Base-by-base conservation (phyloP, 2,888 invertebrate species). In the Drosophila picticornis region DNA sequence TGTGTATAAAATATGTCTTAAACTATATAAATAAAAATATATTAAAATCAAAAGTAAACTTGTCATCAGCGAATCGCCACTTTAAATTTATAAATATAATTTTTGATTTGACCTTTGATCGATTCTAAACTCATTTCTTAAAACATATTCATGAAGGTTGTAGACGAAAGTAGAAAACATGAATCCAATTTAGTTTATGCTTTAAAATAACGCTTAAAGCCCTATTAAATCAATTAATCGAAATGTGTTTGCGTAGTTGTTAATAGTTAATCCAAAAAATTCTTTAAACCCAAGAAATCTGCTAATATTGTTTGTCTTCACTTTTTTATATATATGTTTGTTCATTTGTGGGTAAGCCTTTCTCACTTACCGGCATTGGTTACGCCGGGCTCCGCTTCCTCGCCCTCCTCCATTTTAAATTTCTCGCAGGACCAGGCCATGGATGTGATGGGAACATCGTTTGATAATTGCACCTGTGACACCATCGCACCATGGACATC, bases 381-480 rank as follows among this genome's bases (percentile, higher is more conserved):
- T 61, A 96, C 91, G 89, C 96, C 91, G 78, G 95, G 93, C 90
- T 95, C 95, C 2, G 94, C 95, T 80, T 97, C 97, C 88, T 97
- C 97, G 1, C 96, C 96, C 93, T 98, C 98, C 92, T 98, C 98
- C 98, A 99, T 98, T 94, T 98, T 98, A 94, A 99, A 99, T 92
- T 98, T 98, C 93, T 98, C 98, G 92, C 99, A 98, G 27, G 98
- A 98, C 99, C 99, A 99, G 22, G 97, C 96, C 97, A 99, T 98
- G 56, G 97, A 95, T 3, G 96, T 96, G 85, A 99, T 98, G 11
- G 97, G 97, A 64, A 98, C 96, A 90, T 97, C 97, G 46, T 96
- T 96, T 71, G 96, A 96, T n/a, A 98, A 93, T 91, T 97, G 96
- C n/a, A 98, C 95, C 94, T 98, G 97, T 11, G 98, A 97, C 25